Conservation (phyloP, 2,113 vertebrate genomes). For the Chelonoidis abingdonii region DNA sequence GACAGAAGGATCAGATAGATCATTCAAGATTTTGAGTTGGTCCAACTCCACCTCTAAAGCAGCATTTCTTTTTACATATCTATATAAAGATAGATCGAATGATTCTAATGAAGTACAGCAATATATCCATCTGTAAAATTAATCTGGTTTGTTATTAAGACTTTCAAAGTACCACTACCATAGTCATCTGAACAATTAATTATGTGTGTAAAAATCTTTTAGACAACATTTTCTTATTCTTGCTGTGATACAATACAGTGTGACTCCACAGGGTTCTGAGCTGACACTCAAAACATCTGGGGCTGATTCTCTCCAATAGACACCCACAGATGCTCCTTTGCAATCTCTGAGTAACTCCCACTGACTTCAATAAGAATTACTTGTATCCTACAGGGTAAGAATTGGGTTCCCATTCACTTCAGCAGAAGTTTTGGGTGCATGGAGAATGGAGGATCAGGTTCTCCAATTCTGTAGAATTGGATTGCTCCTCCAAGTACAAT, state of each 20-base stretch:
- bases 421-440: not conserved
- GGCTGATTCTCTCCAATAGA: not conserved
- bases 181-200: not conserved
- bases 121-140: not conserved
- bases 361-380: not conserved
- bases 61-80: not conserved
- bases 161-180: not conserved
- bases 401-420: not conserved
- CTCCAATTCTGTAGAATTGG: not conserved
- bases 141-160: not conserved
- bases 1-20: not conserved
- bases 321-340: fast-evolving
- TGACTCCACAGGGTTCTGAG: not conserved
- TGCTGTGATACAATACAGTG: not conserved
- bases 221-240: not conserved
- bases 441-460: not conserved
- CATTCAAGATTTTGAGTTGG: not conserved
- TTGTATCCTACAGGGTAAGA: not conserved
- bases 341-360: not conserved
- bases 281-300: not conserved
- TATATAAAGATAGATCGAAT: not conserved
- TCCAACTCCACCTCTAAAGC: not conserved
- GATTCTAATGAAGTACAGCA: not conserved
- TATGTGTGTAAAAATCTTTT: not conserved
- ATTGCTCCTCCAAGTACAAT: not conserved